Conservation (phyloP, 2,113 vertebrate species). For the Dicerorhinus sumatrensis region DNA sequence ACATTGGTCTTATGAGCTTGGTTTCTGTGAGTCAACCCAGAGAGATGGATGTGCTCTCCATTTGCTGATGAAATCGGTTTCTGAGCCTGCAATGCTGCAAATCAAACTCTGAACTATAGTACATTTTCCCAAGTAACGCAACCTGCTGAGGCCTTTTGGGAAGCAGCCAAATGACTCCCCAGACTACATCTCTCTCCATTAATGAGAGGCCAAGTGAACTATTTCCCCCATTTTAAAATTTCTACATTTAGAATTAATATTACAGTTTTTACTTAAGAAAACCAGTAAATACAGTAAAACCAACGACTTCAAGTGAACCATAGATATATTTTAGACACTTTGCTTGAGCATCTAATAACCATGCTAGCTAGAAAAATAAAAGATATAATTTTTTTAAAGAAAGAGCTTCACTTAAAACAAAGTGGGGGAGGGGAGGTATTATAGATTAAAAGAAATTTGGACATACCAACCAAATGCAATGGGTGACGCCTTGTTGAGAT, state of each 20-base stretch:
- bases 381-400: not conserved
- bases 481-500: not conserved
- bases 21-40: not conserved
- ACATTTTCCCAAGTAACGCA: not conserved
- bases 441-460: conserved; percentile 3
- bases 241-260: conserved; percentile 9
- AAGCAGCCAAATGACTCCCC: not conserved
- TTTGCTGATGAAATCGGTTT: conserved; percentile 19
- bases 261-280: not conserved
- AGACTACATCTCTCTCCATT: not conserved
- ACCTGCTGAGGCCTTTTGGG: not conserved
- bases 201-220: not conserved
- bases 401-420: not conserved
- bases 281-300: conserved; percentile 10
- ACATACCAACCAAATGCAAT: not conserved
- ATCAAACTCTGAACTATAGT: not conserved
- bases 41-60: conserved; percentile 24
- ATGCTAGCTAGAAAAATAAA: not conserved
- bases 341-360: conserved; percentile 35
- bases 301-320: not conserved
- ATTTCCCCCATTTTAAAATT: not conserved
- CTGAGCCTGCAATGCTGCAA: not conserved
- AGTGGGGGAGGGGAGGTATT: not conserved
- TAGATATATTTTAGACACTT: not conserved
- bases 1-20: not conserved